Conservation (phyloP, 2,797 vertebrate species). For the Gymnodraco acuticeps region DNA sequence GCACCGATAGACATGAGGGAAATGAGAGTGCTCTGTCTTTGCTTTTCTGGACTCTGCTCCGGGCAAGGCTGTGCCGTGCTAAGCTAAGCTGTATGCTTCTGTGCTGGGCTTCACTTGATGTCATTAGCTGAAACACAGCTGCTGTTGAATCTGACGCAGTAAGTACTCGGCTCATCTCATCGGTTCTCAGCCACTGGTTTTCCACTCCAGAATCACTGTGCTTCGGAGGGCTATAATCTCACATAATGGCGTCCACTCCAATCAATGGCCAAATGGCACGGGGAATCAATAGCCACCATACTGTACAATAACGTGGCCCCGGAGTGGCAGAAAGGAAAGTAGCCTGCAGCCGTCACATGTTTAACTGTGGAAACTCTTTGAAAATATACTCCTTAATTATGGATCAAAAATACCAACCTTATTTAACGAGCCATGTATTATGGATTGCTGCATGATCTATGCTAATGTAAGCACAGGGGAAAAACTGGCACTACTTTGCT, state of each 20-base stretch:
- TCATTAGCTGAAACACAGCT: conserved; percentile 71
- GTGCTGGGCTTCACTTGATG: conserved; percentile 35
- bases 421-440: conserved; percentile 73
- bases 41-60: conserved; percentile 42
- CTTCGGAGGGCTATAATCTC: conserved; percentile 76
- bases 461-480: conserved; percentile 61
- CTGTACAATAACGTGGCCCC: conserved; percentile 65
- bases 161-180: conserved; percentile 67
- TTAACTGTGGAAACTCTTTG: conserved; percentile 51
- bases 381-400: conserved; percentile 75
- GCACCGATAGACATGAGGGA: conserved; percentile 36
- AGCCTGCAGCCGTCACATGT: conserved; percentile 43
- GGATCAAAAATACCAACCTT: conserved; percentile 72
- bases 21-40: conserved; percentile 55
- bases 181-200: conserved; percentile 68
- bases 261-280: conserved; percentile 81
- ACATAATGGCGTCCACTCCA: conserved; percentile 78
- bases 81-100: conserved; percentile 23
- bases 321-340: conserved; percentile 42
- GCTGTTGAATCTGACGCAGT: conserved; percentile 67
- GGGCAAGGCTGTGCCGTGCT: conserved; percentile 36
- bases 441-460: conserved; percentile 73
- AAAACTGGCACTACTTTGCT: conserved; percentile 40
- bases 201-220: conserved; percentile 59
- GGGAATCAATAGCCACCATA: conserved; percentile 72